Base-by-base conservation (phyloP, 1,140 invertebrate genomes). In the Drosophila suzukii region DNA sequence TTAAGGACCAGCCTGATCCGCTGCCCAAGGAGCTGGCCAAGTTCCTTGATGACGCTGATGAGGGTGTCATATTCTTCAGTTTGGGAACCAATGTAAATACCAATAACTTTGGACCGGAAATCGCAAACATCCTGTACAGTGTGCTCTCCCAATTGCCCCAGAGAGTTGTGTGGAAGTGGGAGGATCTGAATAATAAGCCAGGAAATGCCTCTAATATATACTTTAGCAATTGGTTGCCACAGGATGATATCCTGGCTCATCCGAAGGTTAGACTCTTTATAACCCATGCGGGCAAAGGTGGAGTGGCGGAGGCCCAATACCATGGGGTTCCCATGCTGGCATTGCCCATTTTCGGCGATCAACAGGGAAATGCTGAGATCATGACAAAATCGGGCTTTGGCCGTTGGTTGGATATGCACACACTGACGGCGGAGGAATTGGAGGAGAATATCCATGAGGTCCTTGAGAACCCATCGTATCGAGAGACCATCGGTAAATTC, bases 201-300 rank as follows among this genome's bases (percentile, higher is more conserved):
- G 92, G 93, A 3, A 93, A 93, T 55, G 92, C 95, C 0, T 57
- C 91, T 0, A 97, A 97, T 91, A 93, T 97, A 1, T 92, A 94
- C 60, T 91, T 95, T 2, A 92, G 92, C 32, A 94, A 94, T 50
- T 96, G 96, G 96, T 78, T 96, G 4, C 96, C 96, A 0, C 96
- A 97, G 82, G 94, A 94, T 61, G 95, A 96, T 74, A 93, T 96
- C 75, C 84, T 92, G 5, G 96, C 94, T 39, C 96, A 96, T 93
- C 93, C 93, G 4, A 96, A 96, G 62, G 90, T 95, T 0, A 94
- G 93, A 75, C 93, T 94, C 0, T 96, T 97, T 70, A 94, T 97
- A 20, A 95, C 95, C 1, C 95, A 97, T 79, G 95, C 95, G 11
- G 96, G 96, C n/a, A 91, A 95, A 43, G 93, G 95, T 32, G 95